Conservation (phyloP, 2,888 invertebrate species). For the Calameuta idolon region DNA sequence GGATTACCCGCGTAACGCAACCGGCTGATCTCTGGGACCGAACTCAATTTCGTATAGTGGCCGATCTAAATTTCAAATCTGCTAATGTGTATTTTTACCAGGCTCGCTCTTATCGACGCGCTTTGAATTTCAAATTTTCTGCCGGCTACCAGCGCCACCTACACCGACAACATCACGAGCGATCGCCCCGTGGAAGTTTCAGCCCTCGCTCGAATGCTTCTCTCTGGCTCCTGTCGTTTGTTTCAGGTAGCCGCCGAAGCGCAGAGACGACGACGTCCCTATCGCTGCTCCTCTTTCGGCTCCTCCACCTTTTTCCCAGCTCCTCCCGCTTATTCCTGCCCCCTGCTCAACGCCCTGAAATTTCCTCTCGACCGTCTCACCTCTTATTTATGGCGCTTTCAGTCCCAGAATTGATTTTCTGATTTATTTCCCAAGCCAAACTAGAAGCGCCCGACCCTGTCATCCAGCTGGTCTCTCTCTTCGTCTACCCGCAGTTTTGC, state of each 20-base stretch:
- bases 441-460: conserved; percentile 14
- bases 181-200: conserved; percentile 38
- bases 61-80: conserved; percentile 63
- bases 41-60: conserved; percentile 29
- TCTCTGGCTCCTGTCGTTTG: conserved; percentile 50
- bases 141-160: conserved; percentile 29
- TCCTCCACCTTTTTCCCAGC: neutral
- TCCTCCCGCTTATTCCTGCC: conserved; percentile 21
- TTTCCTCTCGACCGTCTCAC: conserved; percentile 19
- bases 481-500: conserved; percentile 13
- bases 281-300: conserved; percentile 31
- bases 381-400: conserved; percentile 52
- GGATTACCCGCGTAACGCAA: neutral
- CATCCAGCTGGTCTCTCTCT: conserved; percentile 12
- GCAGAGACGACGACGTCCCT: conserved; percentile 26
- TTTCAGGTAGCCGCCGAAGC: conserved; percentile 26
- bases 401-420: conserved; percentile 45
- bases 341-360: no score
- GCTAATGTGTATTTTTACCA: conserved; percentile 64
- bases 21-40: conserved; percentile 9
- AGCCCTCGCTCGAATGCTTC: conserved; percentile 33
- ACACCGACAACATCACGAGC: no score
- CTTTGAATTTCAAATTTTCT: conserved; percentile 61
- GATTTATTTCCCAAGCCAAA: conserved; percentile 43
- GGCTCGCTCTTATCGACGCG: conserved; percentile 49